Conservation (phyloP, 2,888 invertebrate genomes). For the Herminia tarsipennalis region DNA sequence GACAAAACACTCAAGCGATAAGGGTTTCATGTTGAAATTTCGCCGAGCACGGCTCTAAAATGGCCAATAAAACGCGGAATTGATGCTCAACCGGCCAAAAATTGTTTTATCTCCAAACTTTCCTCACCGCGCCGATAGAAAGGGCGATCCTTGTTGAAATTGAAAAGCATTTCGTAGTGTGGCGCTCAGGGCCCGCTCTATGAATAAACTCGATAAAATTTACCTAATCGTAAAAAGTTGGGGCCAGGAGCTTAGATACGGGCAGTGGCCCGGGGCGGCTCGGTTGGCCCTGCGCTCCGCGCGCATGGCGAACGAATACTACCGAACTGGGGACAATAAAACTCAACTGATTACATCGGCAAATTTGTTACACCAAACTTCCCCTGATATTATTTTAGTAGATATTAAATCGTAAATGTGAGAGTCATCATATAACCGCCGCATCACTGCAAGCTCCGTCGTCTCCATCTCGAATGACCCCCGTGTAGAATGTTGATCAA, state of each 20-base stretch:
- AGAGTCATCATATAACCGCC: slow-evolving; percentile 17
- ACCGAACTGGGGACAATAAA: slow-evolving; percentile 35
- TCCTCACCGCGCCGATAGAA: slow-evolving; percentile 51
- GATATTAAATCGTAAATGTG: slow-evolving; percentile 30
- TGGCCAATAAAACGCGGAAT: slow-evolving; percentile 54
- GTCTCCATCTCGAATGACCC: slow-evolving; percentile 4
- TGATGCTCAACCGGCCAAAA: slow-evolving; percentile 59
- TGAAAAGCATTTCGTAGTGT: slow-evolving; percentile 62
- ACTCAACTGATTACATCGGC: slow-evolving; percentile 34
- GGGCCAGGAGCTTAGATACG: slow-evolving; percentile 35
- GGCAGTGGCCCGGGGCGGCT: slow-evolving; percentile 10
- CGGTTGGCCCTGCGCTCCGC: background rate
- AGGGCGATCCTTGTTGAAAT: slow-evolving; percentile 72
- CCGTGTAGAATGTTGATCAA: slow-evolving; percentile 26
- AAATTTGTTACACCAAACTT: slow-evolving; percentile 32
- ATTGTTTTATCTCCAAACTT: slow-evolving; percentile 70
- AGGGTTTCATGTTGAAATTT: slow-evolving; percentile 46
- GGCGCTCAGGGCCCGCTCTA: slow-evolving; percentile 55
- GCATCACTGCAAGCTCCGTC: slow-evolving; percentile 4
- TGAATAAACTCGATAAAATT: slow-evolving; percentile 77
- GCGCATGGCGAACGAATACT: slow-evolving; percentile 19
- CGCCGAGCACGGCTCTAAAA: slow-evolving; percentile 43
- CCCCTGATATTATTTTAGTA: slow-evolving; percentile 30
- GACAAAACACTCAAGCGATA: slow-evolving; percentile 46
- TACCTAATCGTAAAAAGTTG: slow-evolving; percentile 71